A percentile compares a stretch with the other conserved stretches of the same genome.
Evolutionary conservation across 1,140 invertebrate genomes (phyloP).

Genomic region (Neodiprion fabricii): DNA sequence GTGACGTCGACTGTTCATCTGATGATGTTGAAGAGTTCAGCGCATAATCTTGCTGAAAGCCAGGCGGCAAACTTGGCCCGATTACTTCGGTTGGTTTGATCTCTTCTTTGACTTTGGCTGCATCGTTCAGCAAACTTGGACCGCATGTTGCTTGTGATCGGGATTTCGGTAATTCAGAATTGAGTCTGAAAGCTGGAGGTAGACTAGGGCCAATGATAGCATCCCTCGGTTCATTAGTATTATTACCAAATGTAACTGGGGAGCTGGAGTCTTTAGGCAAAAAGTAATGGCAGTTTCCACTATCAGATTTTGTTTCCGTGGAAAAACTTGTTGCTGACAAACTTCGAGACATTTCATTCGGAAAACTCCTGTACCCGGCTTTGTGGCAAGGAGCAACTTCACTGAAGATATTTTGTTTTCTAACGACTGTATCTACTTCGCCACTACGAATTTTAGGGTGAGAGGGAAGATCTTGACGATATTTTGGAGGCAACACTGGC

Average conservation of each 20-base stretch:
- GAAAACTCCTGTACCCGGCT: background rate
- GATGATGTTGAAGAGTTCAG: background rate
- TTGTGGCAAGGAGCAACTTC: background rate
- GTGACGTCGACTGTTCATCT: background rate
- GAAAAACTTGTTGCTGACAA: too few species aligned
- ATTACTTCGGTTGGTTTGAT: slow-evolving; percentile 22
- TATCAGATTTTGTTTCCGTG: background rate
- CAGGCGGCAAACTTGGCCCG: slow-evolving; percentile 42
- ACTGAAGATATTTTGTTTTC: background rate
- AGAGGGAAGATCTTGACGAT: background rate
- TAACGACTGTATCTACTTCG: background rate
- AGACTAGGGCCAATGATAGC: background rate
- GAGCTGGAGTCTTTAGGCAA: too few species aligned
- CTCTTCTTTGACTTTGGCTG: too few species aligned
- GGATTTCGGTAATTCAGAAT: background rate
- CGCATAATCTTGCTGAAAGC: slow-evolving; percentile 21
- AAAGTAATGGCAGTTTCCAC: background rate
- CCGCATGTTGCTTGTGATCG: background rate
- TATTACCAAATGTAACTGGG: too few species aligned
- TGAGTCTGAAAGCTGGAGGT: background rate
- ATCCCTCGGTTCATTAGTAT: background rate
- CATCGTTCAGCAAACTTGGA: background rate
- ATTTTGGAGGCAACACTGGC: slow-evolving; percentile 37
- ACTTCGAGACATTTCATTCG: background rate
- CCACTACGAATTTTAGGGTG: too few species aligned